phyloP scores from a whole-genome alignment of 2,797 vertebrate species.

The Simalia tracyae region DNA sequence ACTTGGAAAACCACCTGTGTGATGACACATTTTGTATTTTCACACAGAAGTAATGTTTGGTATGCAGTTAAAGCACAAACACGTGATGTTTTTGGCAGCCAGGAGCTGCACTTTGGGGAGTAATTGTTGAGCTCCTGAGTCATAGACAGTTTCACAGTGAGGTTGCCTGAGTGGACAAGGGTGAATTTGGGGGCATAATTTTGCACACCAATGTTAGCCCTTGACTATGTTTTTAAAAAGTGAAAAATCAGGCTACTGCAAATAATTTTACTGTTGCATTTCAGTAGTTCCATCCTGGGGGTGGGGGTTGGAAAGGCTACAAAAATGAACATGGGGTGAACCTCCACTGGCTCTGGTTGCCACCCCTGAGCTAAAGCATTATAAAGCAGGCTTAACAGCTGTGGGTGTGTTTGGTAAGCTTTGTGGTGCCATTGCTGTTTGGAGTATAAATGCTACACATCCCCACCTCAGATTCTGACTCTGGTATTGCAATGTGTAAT shows the following conservation, averaged over 20 bases:
- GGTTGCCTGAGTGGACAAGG: neutral
- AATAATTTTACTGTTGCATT: neutral
- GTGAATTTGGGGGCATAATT: neutral
- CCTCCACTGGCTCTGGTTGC: neutral
- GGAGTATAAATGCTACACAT: neutral
- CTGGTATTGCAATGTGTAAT: neutral
- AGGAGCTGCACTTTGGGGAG: neutral
- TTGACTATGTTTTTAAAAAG: neutral
- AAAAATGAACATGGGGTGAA: neutral
- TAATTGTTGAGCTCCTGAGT: neutral
- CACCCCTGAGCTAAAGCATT: neutral
- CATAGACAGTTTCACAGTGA: neutral
- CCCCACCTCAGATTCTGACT: neutral
- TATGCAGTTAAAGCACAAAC: neutral
- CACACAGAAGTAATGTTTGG: neutral
- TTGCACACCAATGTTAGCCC: neutral
- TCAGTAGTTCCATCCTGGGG: neutral
- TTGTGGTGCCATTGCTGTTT: neutral
- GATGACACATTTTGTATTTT: neutral
- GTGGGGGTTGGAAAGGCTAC: neutral
- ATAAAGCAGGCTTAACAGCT: neutral
- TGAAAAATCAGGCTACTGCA: neutral
- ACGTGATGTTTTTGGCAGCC: neutral
- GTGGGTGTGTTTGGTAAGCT: neutral
- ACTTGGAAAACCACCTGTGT: neutral